A percentile compares a stretch with the other conserved stretches of the same genome.
Conservation (phyloP, 2,888 invertebrate species). For the Nephrotoma appendiculata region DNA sequence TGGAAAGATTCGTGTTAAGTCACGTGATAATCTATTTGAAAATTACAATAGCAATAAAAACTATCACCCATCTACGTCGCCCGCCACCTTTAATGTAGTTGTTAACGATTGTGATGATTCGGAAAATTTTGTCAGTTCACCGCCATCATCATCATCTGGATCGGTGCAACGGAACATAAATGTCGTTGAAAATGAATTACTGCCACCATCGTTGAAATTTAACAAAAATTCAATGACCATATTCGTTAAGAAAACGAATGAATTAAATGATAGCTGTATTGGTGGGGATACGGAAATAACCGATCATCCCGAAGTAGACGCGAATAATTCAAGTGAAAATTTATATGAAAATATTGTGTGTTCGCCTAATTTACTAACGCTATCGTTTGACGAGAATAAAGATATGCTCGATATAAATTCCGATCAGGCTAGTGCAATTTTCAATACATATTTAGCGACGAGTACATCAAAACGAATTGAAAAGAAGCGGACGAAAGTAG, state of each 20-base stretch:
- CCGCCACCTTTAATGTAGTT: neutral
- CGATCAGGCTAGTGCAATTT: neutral
- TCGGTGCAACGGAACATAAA: neutral
- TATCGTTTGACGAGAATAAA: conserved; percentile 8
- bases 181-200: neutral
- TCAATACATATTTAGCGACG: neutral
- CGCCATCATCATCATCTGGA: neutral
- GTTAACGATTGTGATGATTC: neutral
- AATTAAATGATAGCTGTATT: conserved; percentile 2
- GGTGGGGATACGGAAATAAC: neutral
- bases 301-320: neutral
- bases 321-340: conserved; percentile 4
- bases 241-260: conserved; percentile 8
- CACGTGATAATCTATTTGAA: conserved; percentile 13
- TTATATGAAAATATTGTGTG: conserved; percentile 15
- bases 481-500: neutral
- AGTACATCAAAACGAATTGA: neutral
- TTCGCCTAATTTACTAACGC: conserved; percentile 12
- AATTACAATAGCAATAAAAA: conserved; percentile 6
- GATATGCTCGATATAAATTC: conserved; percentile 8
- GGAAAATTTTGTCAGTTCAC: neutral
- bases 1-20: conserved; percentile 14
- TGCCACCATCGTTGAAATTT: conserved; percentile 13
- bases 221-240: conserved; percentile 14
- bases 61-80: neutral